These are phyloP conservation scores for Metridium senile DNA, from an alignment of 92 coral and sea anemone species.

Conservation along the genomic window DNA sequence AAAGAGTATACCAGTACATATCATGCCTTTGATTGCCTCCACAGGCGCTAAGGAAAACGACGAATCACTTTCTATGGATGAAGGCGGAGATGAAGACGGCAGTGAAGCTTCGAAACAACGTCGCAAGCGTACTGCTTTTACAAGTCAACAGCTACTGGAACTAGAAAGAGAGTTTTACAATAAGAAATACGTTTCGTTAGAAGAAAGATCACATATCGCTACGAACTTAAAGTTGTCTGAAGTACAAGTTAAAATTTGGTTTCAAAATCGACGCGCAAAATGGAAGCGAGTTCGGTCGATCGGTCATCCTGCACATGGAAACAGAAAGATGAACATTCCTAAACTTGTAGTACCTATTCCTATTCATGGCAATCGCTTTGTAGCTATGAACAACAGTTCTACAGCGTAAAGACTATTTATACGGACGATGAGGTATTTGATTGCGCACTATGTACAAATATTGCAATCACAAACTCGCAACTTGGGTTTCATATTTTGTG, in stretches of 20 bases:
- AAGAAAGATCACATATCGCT: constrained; percentile 95
- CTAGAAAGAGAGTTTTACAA: constrained; percentile 95
- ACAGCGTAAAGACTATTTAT: constrained; percentile 30
- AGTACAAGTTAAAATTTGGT: constrained; percentile 99
- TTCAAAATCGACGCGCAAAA: constrained; percentile 98
- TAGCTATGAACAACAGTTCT: constrained; percentile 59
- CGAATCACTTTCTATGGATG: constrained; percentile 9
- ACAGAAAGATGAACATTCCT: constrained; percentile 73
- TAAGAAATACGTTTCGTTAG: constrained; percentile 92
- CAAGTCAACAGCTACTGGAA: constrained; percentile 95
- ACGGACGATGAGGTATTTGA: constrained; percentile 8
- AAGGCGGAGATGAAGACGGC: constrained; percentile 56
- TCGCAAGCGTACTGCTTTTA: constrained; percentile 95
- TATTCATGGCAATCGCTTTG: constrained; percentile 89
- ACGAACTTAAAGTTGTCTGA: constrained; percentile 83
- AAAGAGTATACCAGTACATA: not conserved
- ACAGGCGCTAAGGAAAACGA: constrained; percentile 36
- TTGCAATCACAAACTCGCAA: not conserved
- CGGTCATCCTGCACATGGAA: constrained; percentile 82
- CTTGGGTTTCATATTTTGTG: not conserved
- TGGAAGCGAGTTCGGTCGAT: constrained; percentile 97
- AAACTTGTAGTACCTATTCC: constrained; percentile 97
- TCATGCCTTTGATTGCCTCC: not conserved
- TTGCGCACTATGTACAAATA: constrained; percentile 11
- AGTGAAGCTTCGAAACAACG: constrained; percentile 78